These are phyloP conservation scores for Pholis gunnellus DNA, from an alignment of 2,113 vertebrate species.

Conservation along the genomic window DNA sequence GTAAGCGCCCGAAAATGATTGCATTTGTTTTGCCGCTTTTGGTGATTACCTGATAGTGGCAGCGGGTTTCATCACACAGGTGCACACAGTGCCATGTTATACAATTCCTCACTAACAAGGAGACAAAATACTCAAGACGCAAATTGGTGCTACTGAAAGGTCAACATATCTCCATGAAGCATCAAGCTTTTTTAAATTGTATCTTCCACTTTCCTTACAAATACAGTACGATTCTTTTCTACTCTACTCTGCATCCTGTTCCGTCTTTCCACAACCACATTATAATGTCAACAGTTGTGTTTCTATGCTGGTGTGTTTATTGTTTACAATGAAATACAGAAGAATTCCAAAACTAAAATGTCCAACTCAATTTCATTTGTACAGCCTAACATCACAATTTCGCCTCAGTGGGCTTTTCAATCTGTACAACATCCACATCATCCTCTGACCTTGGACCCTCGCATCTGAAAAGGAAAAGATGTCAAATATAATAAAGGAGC, in stretches of 20 bases:
- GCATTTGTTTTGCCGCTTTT: background rate
- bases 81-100: background rate
- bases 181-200: background rate
- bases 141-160: background rate
- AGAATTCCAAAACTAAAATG: background rate
- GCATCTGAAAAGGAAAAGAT: background rate
- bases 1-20: background rate
- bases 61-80: background rate
- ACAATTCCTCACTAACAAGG: background rate
- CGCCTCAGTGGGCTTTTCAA: too few relatives aligned
- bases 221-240: too few relatives aligned
- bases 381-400: too few relatives aligned
- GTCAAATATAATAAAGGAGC: background rate
- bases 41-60: background rate
- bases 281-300: background rate
- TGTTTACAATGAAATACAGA: background rate
- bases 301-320: background rate
- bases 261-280: background rate
- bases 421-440: background rate
- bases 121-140: background rate
- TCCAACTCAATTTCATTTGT: background rate
- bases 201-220: background rate
- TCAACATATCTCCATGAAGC: background rate
- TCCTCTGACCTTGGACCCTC: too few relatives aligned
- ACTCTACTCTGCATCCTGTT: background rate